Evolutionary conservation across 2,888 invertebrate species (phyloP), one percentile per base, ranked within the genome.

Genomic region (Polyommatus icarus): DNA sequence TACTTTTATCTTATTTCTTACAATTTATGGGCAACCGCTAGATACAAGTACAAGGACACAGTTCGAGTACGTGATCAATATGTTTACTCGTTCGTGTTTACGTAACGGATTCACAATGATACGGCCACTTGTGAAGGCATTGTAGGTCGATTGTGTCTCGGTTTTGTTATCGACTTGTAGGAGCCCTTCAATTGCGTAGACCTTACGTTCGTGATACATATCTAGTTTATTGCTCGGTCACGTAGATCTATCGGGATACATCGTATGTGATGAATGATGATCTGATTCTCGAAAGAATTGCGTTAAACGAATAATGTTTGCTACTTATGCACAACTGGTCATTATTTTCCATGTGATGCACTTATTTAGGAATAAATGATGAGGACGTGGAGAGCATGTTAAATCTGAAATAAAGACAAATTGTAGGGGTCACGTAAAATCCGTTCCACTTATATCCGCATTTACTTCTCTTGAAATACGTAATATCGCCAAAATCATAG

Each of bases 21-120:
- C 10, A 54, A 72, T 71, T 32, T 46, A 15, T 40, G 59, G 59
- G 8, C 46, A 24, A 36, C 59, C 8, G 73, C 36, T 20, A 77
- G 67, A 79, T 79, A 77, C 77, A 78, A 57, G 76, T 67, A 29
- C 82, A 82, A 82, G 82, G 81, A 77, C 81, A 76, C 78, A 79
- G 78, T 76, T 67, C 57, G 57, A 79, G 73, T 79, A 78, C 77
- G 77, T 78, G 76, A 80, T 80, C 77, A 71, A 79, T 79, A 78
- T 80, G 77, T 79, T 78, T 78, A 80, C 78, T 71, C 67, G 77
- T 36, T 77, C 46, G 71, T 76, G 78, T 76, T 61, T 76, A 76
- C 78, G 76, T 75, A 78, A 76, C 78, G 72, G 59, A 77, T 61
- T 59, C 46, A 61, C 73, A 61, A 73, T 73, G 73, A 46, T 77